A percentile compares a stretch with the other conserved stretches of the same genome.
These are phyloP conservation scores for Squalus acanthias DNA, from an alignment of 2,797 vertebrate genomes.

Conservation along the genomic window DNA sequence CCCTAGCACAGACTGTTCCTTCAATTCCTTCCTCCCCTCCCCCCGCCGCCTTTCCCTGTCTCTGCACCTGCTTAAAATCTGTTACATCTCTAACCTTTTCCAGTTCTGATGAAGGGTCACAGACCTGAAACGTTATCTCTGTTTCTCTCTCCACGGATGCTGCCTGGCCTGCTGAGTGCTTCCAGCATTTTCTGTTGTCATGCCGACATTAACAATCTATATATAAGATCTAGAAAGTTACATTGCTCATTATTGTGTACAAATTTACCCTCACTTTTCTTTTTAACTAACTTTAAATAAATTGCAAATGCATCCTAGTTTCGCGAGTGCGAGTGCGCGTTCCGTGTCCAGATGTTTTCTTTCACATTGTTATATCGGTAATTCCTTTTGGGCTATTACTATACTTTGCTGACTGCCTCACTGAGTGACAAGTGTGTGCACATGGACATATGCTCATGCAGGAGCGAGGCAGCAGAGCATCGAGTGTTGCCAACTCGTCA, in stretches of 20 bases:
- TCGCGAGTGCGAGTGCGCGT: not conserved
- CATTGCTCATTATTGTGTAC: not conserved
- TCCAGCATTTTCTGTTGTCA: no score
- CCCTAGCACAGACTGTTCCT: no score
- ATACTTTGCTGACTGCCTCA: not conserved
- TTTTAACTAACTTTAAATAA: not conserved
- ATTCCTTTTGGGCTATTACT: not conserved
- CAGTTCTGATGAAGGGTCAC: no score
- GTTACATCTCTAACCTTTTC: no score
- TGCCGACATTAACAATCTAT: not conserved
- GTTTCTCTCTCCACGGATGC: no score
- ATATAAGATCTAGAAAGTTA: not conserved
- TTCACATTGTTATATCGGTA: not conserved
- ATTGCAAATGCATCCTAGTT: not conserved
- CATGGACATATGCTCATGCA: slow-evolving; percentile 7
- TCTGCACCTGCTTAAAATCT: no score
- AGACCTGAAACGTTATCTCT: no score
- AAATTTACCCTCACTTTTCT: not conserved
- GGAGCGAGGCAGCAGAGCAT: slow-evolving; percentile 16
- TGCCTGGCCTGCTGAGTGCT: no score
- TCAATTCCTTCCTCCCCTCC: no score
- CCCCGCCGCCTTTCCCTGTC: no score
- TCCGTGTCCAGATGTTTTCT: slow-evolving; percentile 1
- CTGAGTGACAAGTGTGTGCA: not conserved
- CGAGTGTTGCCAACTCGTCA: slow-evolving; percentile 12